Conservation (phyloP, 2,113 vertebrate genomes). For the Sturnira hondurensis region DNA sequence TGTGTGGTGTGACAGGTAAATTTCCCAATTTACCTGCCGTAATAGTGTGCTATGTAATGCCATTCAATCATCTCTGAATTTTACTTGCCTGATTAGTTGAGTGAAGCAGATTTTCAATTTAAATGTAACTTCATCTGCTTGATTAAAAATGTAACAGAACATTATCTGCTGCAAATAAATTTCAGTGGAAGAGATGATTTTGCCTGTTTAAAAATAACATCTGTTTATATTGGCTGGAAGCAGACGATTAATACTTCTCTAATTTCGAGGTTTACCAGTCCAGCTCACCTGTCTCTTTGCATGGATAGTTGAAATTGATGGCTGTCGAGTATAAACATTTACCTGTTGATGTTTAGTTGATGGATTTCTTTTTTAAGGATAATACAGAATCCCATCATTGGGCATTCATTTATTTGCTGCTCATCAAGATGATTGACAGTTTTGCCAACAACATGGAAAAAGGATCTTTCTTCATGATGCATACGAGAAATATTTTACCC, state of each 20-base stretch:
- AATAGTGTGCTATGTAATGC: conserved; percentile 74
- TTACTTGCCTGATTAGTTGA: conserved; percentile 83
- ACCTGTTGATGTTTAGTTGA: conserved; percentile 88
- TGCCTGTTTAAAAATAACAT: conserved; percentile 86
- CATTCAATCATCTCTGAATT: conserved; percentile 80
- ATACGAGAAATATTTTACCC: conserved; percentile 68
- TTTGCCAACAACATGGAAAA: conserved; percentile 80
- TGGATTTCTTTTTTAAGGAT: conserved; percentile 88
- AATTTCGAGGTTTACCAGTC: conserved; percentile 90
- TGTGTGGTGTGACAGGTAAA: conserved; percentile 82
- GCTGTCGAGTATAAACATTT: conserved; percentile 85
- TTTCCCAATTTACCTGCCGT: conserved; percentile 81
- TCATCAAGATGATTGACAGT: conserved; percentile 88
- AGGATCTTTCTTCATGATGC: conserved; percentile 78
- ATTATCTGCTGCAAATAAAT: conserved; percentile 88
- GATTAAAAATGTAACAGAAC: conserved; percentile 89
- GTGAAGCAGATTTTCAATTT: conserved; percentile 88
- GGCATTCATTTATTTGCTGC: conserved; percentile 88
- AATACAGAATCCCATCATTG: conserved; percentile 87
- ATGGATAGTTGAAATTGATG: conserved; percentile 87
- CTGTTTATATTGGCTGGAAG: conserved; percentile 86
- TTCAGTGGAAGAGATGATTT: conserved; percentile 86
- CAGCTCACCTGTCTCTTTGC: conserved; percentile 88
- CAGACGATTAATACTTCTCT: conserved; percentile 86
- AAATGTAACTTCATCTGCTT: conserved; percentile 88